phyloP scores from a whole-genome alignment of 2,888 invertebrate species.

The Chymomyza amoena region DNA sequence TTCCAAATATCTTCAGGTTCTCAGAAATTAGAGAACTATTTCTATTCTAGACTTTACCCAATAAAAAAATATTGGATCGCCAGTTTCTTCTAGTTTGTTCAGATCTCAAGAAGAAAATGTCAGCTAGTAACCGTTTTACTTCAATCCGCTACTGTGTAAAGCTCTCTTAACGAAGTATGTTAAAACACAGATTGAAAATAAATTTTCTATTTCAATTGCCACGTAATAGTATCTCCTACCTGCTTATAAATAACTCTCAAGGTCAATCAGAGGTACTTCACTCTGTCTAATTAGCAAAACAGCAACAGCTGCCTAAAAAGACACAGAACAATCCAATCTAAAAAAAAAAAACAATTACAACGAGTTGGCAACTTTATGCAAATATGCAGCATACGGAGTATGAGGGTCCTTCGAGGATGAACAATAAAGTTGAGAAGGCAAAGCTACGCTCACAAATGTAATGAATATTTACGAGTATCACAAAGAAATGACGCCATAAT shows the following conservation, averaged over 20 bases:
- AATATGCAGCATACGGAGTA: conserved; percentile 33
- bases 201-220: too few species aligned
- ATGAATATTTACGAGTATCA: conserved; percentile 62
- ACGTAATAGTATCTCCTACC: neutral
- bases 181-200: too few species aligned
- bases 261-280: conserved; percentile 36
- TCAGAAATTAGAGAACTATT: too few species aligned
- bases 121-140: too few species aligned
- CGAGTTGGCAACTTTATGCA: conserved; percentile 56
- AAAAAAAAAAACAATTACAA: conserved; percentile 17
- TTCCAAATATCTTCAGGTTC: too few species aligned
- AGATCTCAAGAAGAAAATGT: too few species aligned
- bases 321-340: conserved; percentile 27
- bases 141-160: too few species aligned
- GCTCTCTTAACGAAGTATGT: too few species aligned
- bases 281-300: conserved; percentile 58
- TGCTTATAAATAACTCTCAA: conserved; percentile 23
- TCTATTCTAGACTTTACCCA: too few species aligned
- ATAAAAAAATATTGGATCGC: too few species aligned
- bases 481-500: neutral
- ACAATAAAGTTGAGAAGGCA: conserved; percentile 6
- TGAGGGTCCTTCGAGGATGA: conserved; percentile 6
- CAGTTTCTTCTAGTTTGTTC: too few species aligned
- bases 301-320: conserved; percentile 31
- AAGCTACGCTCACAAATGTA: conserved; percentile 16